Conservation (phyloP, 1,140 invertebrate species). For the Eurosta solidaginis region DNA sequence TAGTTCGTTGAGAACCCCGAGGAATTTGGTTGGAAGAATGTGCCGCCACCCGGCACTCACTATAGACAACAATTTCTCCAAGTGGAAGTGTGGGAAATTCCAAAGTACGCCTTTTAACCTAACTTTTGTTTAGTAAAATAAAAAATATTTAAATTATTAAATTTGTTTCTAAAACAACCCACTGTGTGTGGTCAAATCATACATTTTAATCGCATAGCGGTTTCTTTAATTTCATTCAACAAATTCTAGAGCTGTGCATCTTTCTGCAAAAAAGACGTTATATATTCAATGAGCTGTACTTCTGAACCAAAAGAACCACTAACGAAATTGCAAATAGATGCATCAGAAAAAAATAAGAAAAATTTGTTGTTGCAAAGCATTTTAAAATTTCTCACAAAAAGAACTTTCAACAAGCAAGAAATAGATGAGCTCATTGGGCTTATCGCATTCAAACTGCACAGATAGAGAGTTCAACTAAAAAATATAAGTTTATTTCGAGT, state of each 20-base stretch:
- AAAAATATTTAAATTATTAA: no score
- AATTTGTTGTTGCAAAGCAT: background rate
- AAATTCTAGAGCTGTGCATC: background rate
- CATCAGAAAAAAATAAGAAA: background rate
- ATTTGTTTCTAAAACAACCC: background rate
- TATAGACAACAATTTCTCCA: no score
- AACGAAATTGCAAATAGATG: background rate
- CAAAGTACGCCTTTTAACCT: no score
- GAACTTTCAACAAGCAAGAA: conserved; percentile 13
- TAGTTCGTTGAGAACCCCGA: no score
- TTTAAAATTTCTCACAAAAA: background rate
- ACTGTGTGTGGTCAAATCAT: background rate
- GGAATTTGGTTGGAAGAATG: no score
- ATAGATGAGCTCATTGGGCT: background rate
- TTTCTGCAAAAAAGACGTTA: background rate
- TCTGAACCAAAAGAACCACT: background rate
- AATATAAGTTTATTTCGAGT: background rate
- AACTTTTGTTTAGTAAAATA: no score
- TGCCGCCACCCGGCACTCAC: no score
- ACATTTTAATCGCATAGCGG: conserved; percentile 5
- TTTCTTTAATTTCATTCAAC: conserved; percentile 1
- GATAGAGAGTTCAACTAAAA: background rate
- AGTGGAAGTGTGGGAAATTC: no score
- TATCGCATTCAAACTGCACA: background rate
- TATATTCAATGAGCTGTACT: background rate